Evolutionary conservation across 1,140 invertebrate genomes (phyloP).

Genomic region (Bemisia tabaci): DNA sequence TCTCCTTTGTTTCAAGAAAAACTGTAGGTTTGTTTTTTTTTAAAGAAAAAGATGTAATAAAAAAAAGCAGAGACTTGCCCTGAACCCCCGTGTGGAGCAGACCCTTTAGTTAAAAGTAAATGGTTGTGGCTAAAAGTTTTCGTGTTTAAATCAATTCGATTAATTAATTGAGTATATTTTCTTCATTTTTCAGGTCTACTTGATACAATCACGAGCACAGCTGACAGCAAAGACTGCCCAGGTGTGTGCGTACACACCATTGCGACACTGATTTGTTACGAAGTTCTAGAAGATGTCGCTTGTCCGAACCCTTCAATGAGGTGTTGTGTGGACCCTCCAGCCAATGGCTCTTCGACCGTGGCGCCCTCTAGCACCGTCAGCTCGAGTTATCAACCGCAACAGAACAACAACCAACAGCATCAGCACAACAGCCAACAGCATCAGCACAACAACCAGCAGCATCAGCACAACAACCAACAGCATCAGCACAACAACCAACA

Average conservation of each 20-base stretch:
- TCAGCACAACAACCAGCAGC: background rate
- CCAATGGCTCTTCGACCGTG: constrained; percentile 25
- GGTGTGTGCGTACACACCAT: constrained; percentile 70
- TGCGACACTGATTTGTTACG: constrained; percentile 66
- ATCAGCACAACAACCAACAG: background rate
- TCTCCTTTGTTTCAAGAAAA: no score
- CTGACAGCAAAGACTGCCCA: constrained; percentile 66
- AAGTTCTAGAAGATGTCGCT: constrained; percentile 62
- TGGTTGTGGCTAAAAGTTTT: no score
- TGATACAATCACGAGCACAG: constrained; percentile 67
- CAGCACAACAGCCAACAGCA: background rate
- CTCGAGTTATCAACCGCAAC: constrained; percentile 5
- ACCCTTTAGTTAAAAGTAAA: no score
- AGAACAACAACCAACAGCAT: constrained; percentile 2
- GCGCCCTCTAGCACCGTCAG: constrained; percentile 8
- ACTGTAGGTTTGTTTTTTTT: no score
- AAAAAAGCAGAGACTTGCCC: no score
- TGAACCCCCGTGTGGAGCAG: no score
- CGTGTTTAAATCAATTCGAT: no score
- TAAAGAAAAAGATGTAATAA: no score
- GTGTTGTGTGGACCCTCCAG: constrained; percentile 59
- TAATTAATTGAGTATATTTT: no score
- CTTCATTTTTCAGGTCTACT: constrained; percentile 47
- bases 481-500: background rate
- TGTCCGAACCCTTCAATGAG: constrained; percentile 64